phyloP scores from a whole-genome alignment of 2,113 vertebrate genomes.

The Australoheros scitulus region DNA sequence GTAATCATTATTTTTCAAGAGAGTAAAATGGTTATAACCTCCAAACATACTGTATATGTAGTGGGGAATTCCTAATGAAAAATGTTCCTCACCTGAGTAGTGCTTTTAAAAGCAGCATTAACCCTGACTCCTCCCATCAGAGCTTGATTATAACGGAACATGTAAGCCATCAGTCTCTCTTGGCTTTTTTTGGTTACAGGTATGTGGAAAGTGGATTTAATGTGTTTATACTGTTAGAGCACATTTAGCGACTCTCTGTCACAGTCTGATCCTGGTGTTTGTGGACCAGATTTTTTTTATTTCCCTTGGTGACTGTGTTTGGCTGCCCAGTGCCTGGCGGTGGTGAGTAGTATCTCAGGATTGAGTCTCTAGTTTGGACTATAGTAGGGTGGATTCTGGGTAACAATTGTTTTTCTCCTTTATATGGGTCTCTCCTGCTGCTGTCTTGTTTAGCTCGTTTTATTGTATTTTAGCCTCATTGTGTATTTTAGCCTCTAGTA shows the following conservation, averaged over 20 bases:
- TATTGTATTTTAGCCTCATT: neutral
- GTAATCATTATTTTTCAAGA: constrained; percentile 31
- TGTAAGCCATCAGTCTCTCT: neutral
- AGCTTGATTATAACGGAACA: neutral
- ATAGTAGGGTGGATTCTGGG: too few relatives aligned
- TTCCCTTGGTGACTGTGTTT: neutral
- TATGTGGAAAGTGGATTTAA: neutral
- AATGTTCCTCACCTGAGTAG: neutral
- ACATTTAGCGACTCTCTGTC: neutral
- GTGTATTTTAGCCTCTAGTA: neutral
- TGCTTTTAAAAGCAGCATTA: neutral
- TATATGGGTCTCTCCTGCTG: neutral
- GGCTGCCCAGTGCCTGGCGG: neutral
- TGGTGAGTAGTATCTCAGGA: neutral
- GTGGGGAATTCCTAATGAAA: neutral
- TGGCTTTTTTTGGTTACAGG: neutral
- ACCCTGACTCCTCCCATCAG: neutral
- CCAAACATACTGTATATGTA: neutral
- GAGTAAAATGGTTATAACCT: constrained; percentile 42
- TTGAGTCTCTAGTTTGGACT: neutral
- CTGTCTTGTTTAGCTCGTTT: neutral
- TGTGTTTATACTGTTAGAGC: neutral
- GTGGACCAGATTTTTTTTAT: neutral
- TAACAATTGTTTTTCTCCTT: neutral
- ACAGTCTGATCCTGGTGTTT: neutral